Conservation (phyloP, 1,140 invertebrate genomes). For the Saccostrea cuccullata region DNA sequence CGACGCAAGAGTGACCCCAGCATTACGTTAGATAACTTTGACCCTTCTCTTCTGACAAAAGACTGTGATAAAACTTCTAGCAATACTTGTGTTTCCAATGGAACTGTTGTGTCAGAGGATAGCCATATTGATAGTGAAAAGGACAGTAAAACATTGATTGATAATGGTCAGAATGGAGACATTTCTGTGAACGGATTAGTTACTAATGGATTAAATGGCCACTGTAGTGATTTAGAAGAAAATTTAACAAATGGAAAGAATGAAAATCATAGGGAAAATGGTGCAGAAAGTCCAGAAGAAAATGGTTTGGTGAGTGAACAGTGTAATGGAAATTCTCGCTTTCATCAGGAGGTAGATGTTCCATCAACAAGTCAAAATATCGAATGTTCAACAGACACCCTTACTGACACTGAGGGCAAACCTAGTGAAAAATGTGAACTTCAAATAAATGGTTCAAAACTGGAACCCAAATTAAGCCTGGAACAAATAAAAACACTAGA, state of each 20-base stretch:
- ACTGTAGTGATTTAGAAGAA: conserved; percentile 39
- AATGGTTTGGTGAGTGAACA: conserved; percentile 8
- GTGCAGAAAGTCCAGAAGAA: conserved; percentile 10
- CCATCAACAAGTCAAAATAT: conserved; percentile 54
- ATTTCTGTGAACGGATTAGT: not conserved
- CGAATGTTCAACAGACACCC: conserved; percentile 80
- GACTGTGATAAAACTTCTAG: conserved; percentile 48
- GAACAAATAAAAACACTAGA: conserved; percentile 57
- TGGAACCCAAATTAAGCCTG: conserved; percentile 49
- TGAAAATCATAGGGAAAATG: not conserved
- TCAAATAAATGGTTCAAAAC: conserved; percentile 4
- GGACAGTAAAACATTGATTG: conserved; percentile 36
- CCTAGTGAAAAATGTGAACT: conserved; percentile 24
- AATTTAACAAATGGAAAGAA: conserved; percentile 20
- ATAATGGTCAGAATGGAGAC: conserved; percentile 12
- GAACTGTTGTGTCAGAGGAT: not conserved
- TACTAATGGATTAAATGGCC: conserved; percentile 39
- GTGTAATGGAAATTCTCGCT: conserved; percentile 44
- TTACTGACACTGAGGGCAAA: conserved; percentile 74
- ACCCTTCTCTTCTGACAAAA: conserved; percentile 49
- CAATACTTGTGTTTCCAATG: conserved; percentile 29
- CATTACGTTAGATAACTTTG: conserved; percentile 77
- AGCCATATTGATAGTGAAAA: not conserved
- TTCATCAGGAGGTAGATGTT: conserved; percentile 40
- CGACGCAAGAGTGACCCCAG: conserved; percentile 90